Evolutionary conservation across 2,113 vertebrate genomes (phyloP).

Genomic region (Empidonax traillii): DNA sequence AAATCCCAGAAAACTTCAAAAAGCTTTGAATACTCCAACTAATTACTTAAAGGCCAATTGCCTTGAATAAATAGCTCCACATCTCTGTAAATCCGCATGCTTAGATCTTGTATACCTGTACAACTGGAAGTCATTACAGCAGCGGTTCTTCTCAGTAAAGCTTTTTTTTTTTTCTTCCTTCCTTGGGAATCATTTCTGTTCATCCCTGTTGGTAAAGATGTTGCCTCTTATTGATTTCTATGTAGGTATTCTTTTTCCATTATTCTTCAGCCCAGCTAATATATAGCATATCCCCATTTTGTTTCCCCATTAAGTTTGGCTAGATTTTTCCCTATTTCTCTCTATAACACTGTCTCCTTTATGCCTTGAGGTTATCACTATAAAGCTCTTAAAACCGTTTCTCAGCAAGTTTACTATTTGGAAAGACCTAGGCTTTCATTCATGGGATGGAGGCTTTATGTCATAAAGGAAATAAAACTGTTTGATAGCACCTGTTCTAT

Average conservation of each 20-base stretch:
- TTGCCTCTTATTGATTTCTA: background rate
- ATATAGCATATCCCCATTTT: background rate
- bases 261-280: background rate
- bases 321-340: background rate
- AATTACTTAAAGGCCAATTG: background rate
- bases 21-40: background rate
- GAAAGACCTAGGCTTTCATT: conserved; percentile 38
- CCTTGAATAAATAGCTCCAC: background rate
- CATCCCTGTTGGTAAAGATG: background rate
- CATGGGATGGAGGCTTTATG: conserved; percentile 26
- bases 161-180: background rate
- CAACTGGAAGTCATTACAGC: background rate
- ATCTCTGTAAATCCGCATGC: background rate
- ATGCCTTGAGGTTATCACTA: background rate
- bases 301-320: background rate
- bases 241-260: background rate
- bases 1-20: background rate
- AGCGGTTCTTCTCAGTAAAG: background rate
- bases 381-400: background rate
- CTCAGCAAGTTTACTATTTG: conserved; percentile 21
- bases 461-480: conserved; percentile 44
- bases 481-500: conserved; percentile 37
- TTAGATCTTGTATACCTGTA: background rate
- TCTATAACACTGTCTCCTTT: background rate
- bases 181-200: background rate